These are phyloP conservation scores for Arion vulgaris DNA, from an alignment of 1,140 invertebrate species.

Conservation along the genomic window DNA sequence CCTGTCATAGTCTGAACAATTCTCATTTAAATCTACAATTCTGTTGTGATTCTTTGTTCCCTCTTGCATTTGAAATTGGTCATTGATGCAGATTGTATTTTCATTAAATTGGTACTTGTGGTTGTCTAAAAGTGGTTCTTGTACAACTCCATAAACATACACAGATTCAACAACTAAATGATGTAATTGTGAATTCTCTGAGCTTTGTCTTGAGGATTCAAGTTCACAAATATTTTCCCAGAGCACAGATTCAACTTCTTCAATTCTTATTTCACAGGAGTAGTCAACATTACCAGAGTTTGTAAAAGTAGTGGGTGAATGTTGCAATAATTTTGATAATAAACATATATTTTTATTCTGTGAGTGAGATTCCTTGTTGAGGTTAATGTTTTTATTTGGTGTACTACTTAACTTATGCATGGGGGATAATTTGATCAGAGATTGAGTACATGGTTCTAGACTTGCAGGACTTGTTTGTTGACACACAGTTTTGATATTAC, in stretches of 20 bases:
- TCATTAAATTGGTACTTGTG: not conserved
- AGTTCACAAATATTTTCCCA: not conserved
- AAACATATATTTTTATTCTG: not conserved
- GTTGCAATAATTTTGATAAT: not conserved
- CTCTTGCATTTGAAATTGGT: not conserved
- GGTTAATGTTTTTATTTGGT: not conserved
- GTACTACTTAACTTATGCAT: not conserved
- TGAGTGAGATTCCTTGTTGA: not conserved
- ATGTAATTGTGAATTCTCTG: not conserved
- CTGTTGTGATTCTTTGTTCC: not conserved
- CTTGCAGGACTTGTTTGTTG: not conserved
- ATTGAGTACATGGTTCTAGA: not conserved
- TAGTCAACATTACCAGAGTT: not conserved
- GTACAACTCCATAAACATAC: not conserved
- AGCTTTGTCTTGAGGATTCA: not conserved
- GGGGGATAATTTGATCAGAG: not conserved
- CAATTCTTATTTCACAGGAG: not conserved
- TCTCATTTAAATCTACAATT: not conserved
- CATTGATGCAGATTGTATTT: not conserved
- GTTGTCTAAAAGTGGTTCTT: not conserved
- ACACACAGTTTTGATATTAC: not conserved
- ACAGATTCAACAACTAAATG: not conserved
- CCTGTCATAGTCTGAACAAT: not conserved
- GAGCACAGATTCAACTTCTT: not conserved
- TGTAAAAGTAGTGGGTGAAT: not conserved